Evolutionary conservation across 1,140 invertebrate species (phyloP).

Genomic region (Wiebesia pumilae): DNA sequence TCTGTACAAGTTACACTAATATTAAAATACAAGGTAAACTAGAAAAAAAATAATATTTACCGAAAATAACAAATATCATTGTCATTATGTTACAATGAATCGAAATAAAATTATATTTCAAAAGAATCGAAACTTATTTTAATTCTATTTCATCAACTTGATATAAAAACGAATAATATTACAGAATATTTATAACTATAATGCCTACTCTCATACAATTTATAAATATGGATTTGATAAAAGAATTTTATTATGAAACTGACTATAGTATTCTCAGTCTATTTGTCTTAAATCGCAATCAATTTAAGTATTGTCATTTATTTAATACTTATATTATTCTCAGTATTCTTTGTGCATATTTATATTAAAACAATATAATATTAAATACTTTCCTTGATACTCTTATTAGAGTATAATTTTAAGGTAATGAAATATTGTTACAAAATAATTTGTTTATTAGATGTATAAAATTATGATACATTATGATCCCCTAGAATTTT

Average conservation of each 20-base stretch:
- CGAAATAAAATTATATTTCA: slow-evolving; percentile 24
- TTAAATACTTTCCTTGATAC: too few relatives aligned
- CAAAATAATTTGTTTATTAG: slow-evolving; percentile 25
- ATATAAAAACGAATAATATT: background rate
- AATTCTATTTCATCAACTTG: background rate
- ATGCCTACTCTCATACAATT: background rate
- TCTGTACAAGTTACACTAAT: background rate
- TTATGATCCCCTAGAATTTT: slow-evolving; percentile 35
- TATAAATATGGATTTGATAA: background rate
- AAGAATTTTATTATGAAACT: background rate
- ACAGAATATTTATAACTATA: background rate
- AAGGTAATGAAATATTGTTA: background rate
- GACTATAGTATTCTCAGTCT: background rate
- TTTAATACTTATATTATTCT: too few relatives aligned
- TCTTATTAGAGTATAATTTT: too few relatives aligned
- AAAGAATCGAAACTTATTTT: background rate
- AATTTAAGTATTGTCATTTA: background rate
- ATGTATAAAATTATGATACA: background rate
- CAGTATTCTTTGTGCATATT: too few relatives aligned
- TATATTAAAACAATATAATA: too few relatives aligned
- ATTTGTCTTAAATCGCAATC: background rate
- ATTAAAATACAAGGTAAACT: background rate
- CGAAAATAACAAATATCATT: background rate
- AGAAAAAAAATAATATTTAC: background rate
- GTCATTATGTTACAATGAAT: background rate